Base-by-base conservation (phyloP, 2,113 vertebrate species). In the Apaloderma vittatum region DNA sequence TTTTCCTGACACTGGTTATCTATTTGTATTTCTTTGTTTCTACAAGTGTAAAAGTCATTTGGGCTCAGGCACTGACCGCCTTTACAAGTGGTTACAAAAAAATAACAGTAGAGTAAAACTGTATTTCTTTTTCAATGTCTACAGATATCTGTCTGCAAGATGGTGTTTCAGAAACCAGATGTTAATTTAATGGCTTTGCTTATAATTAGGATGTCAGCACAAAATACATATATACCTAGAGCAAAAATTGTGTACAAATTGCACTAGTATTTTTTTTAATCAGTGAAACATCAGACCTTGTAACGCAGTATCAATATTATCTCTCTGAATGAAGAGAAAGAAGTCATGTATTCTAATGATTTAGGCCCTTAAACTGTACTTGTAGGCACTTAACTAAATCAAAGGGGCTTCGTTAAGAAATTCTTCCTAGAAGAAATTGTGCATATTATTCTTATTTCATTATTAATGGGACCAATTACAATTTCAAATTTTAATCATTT, bases 231-330 rank as follows among this genome's bases (percentile, higher is more conserved):
- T 5, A 18, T 5, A 49, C 4, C n/a, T 2, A 61, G 9, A 46
- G 11, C 2, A 77, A 65, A 79, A 61, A 48, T 2, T 23, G 3
- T 21, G 2, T 43, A 11, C 20, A 24, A 79, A 71, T 40, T 36
- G 24, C 3, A 0, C 18, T 29, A 34, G 45, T 0, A 0, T 20
- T 14, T 19, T 12, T n/a, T 36, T 49, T 1, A 24, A 40, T 76
- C 49, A 18, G 29, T 55, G 45, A 72, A 72, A 62, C 8, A 37
- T 75, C 20, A 76, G 19, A 75, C 17, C 10, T 72, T 45, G 21
- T 36, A 4, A 40, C 11, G 26, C 11, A 32, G 30, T 24, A 57
- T 61, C 23, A 45, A 57, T 12, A 65, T 9, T 11, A 26, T 12
- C 24, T 63, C 15, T 45, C 19, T 21, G 29, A 78, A 46, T 6